Evolutionary conservation across 2,888 invertebrate genomes (phyloP), one percentile per base, ranked within the genome.

Genomic region (Augochlorella aurata): DNA sequence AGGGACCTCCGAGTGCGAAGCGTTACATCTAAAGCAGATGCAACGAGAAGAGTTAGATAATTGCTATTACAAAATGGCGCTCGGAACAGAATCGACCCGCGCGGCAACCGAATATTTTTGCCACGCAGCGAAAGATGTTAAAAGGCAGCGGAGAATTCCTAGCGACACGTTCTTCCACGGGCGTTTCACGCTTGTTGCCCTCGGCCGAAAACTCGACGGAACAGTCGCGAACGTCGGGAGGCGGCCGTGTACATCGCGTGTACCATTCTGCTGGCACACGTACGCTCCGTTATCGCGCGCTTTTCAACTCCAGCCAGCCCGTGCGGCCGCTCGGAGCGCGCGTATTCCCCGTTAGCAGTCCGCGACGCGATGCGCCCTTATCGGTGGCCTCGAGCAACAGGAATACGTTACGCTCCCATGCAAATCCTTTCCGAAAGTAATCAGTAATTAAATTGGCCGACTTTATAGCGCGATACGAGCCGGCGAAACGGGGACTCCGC

Each of bases 391-490:
- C 24, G 58, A 24, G 16, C 58, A 58, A 67, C 52, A 12, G 29
- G 29, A 67, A 67, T 47, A 65, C 68, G 67, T 81, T 71, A 61
- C 71, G 63, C 38, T 65, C 61, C 1, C 63, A 29, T 54, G 81
- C 63, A 58, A 81, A 81, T 77, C 61, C 77, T 67, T 81, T 73
- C 63, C 52, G 16, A 47, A 24, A 65, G 63, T 50, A 68, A 68
- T 71, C n/a, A 21, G 82, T 81, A 74, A 83, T 83, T 83, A 81
- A 83, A 83, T 81, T 38, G 58, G 66, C 24, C 8, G 24, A 50
- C 54, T 79, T 70, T 70, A 78, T 8, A 12, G 49, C 10, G n/a
- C 10, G 10, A 65, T 38, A 65, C 47, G 9, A 12, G 47, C 10
- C 12, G 47, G 10, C 47, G 47, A 47, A 47, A 12, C 10, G 47